Evolutionary conservation across 2,113 vertebrate genomes (phyloP), one percentile per base, ranked within the genome.

Genomic region (Tragelaphus scriptus): DNA sequence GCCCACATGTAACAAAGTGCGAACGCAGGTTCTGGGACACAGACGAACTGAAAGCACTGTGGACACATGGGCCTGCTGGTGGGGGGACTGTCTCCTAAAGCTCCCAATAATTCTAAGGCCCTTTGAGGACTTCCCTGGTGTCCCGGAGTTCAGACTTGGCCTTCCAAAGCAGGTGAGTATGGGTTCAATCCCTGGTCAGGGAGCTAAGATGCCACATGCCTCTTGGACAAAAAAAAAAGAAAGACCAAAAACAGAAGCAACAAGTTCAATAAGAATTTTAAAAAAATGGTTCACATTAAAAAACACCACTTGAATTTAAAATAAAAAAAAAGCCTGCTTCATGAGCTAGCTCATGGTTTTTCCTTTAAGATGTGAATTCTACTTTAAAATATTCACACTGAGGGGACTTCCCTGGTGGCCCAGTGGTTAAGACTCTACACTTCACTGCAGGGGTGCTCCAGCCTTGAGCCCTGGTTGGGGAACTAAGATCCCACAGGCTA

Each of bases 281-380:
- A 0, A 12, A 40, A 40, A 40, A 40, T 23, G 10, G n/a, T 75
- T 75, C 68, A 40, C 5, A 75, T 23, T 23, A 75, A 40, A 75
- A 40, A 40, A 40, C 10, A 71, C 17, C 19, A 23, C 19, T 40
- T 75, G 21, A 75, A 6, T 75, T 71, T 0, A 68, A 68, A 68
- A 40, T 23, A 3, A 6, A 63, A 63, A 30, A 75, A 75, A 71
- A 36, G 36, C 8, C 68, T 40, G 36, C 68, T 75, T 75, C 68
- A 40, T 75, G 68, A 75, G 26, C 5, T 87, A 36, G 84, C 32
- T 79, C 58, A 88, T 0, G 3, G 26, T 44, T 81, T 85, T 94
- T 44, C 55, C 28, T 85, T 92, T 88, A 93, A 88, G 56, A 80
- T 75, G 25, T 81, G 59, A 85, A 63, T 26, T 47, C 16, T 49